Evolutionary conservation across 2,113 vertebrate species (phyloP).

Genomic region (Cyprinodon tularosa): DNA sequence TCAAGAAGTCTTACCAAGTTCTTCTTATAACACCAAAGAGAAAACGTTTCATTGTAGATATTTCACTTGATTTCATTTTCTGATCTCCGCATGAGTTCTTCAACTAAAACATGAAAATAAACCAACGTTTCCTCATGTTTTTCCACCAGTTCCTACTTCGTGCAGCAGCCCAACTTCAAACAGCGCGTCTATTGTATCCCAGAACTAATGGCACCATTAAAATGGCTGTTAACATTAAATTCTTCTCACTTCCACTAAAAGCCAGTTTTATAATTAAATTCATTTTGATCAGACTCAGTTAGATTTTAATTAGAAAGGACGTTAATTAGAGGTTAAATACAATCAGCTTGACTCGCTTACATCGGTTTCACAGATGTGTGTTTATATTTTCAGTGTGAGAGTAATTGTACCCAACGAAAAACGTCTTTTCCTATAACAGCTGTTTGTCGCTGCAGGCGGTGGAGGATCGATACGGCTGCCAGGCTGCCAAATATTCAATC

Average conservation of each 20-base stretch:
- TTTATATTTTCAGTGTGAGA: not conserved
- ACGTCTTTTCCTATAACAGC: conserved; percentile 10
- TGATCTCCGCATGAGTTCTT: too few relatives aligned
- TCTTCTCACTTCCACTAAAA: conserved; percentile 3
- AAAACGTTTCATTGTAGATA: too few relatives aligned
- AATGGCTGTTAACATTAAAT: conserved; percentile 7
- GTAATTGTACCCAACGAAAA: conserved; percentile 36
- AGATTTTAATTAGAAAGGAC: conserved; percentile 51
- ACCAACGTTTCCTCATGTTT: not conserved
- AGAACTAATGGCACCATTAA: conserved; percentile 1
- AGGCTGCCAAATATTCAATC: conserved; percentile 49
- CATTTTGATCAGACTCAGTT: conserved; percentile 37
- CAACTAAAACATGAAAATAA: not conserved
- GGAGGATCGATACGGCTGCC: conserved; percentile 42
- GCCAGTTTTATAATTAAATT: conserved; percentile 21
- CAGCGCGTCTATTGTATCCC: not conserved
- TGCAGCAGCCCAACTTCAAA: not conserved
- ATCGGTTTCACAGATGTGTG: conserved; percentile 20
- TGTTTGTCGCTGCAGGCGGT: conserved; percentile 35
- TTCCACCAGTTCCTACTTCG: too few relatives aligned
- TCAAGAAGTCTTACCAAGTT: too few relatives aligned
- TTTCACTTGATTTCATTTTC: too few relatives aligned
- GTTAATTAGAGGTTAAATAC: conserved; percentile 49
- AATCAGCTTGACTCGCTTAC: conserved; percentile 19
- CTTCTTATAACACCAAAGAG: too few relatives aligned